These are phyloP conservation scores for Buathra laborator DNA, from an alignment of 2,888 invertebrate species.

Conservation along the genomic window DNA sequence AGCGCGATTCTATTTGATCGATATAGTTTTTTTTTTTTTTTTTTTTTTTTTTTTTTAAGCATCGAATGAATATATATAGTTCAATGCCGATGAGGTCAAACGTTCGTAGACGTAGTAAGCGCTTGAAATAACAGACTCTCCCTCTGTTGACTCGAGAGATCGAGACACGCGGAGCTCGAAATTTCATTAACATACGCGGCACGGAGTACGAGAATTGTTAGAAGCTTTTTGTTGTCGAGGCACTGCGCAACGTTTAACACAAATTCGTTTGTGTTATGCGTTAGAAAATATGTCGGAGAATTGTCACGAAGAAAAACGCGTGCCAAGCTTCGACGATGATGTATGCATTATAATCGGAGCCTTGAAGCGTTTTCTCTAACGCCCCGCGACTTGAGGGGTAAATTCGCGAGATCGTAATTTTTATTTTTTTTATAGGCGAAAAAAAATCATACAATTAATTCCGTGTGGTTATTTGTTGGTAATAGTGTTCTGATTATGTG, in stretches of 20 bases:
- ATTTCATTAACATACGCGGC: neutral
- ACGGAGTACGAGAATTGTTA: neutral
- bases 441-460: no score
- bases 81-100: neutral
- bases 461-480: no score
- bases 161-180: neutral
- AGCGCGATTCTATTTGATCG: slow-evolving; percentile 76
- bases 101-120: neutral
- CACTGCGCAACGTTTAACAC: slow-evolving; percentile 25
- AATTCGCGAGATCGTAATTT: no score
- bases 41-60: slow-evolving; percentile 69
- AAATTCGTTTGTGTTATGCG: slow-evolving; percentile 5
- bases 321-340: slow-evolving; percentile 12
- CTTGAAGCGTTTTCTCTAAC: neutral
- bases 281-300: neutral
- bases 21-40: slow-evolving; percentile 33
- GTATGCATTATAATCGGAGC: neutral
- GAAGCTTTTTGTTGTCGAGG: neutral
- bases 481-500: no score
- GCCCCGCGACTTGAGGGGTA: neutral
- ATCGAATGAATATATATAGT: neutral
- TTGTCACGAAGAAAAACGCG: neutral
- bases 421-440: no score
- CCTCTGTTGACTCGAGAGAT: neutral
- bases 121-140: slow-evolving; percentile 4